Conservation (phyloP, 2,888 invertebrate species). For the Meganola albula region DNA sequence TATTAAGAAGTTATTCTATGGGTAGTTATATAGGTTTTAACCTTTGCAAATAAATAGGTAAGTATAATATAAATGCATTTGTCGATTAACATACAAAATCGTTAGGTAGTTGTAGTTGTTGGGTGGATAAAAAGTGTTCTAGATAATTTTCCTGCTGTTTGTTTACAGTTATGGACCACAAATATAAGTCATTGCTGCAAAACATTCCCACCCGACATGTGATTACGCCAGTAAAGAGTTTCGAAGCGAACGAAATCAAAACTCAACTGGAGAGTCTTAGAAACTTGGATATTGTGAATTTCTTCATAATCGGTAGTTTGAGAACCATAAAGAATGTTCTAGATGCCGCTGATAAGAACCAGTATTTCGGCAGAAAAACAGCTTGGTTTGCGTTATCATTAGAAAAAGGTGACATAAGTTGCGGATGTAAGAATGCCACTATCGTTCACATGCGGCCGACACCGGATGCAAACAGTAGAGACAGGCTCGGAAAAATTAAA, state of each 20-base stretch:
- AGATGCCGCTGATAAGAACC: slow-evolving; percentile 83
- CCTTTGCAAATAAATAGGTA: too few species aligned
- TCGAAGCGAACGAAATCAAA: slow-evolving; percentile 79
- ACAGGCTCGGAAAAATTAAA: slow-evolving; percentile 82
- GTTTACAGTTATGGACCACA: slow-evolving; percentile 91
- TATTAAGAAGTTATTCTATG: too few species aligned
- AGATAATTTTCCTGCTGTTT: slow-evolving; percentile 17
- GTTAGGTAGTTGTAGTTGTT: slow-evolving; percentile 16
- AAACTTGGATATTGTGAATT: slow-evolving; percentile 92
- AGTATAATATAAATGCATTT: too few species aligned
- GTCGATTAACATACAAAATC: slow-evolving; percentile 16
- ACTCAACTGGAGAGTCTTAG: slow-evolving; percentile 84
- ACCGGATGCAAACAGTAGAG: slow-evolving; percentile 82
- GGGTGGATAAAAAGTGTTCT: slow-evolving; percentile 15
- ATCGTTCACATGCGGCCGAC: slow-evolving; percentile 86
- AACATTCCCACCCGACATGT: slow-evolving; percentile 94
- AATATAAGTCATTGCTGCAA: slow-evolving; percentile 92
- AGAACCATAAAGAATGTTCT: slow-evolving; percentile 83
- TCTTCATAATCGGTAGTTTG: slow-evolving; percentile 88
- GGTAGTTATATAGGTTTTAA: too few species aligned
- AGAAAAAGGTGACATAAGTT: slow-evolving; percentile 84
- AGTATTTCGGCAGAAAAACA: slow-evolving; percentile 89
- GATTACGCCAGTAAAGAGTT: slow-evolving; percentile 81
- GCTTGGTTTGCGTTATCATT: slow-evolving; percentile 92
- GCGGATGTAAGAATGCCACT: slow-evolving; percentile 86